Conservation (phyloP, 1,140 invertebrate species). For the Hyles euphorbiae region DNA sequence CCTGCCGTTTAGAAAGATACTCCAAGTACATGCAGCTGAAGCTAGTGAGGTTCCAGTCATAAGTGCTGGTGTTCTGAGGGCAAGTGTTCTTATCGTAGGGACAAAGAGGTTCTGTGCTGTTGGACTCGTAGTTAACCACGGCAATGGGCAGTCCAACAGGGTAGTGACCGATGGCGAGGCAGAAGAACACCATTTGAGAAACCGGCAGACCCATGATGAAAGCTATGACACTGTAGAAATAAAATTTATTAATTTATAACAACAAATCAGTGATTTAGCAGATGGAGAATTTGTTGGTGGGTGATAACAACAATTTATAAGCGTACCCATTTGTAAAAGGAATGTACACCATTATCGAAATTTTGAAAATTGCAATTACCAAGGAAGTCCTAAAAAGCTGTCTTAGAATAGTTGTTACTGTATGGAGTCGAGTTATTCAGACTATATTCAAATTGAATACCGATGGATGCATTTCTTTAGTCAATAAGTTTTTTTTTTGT, state of each 20-base stretch:
- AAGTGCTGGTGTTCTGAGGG: conserved; percentile 50
- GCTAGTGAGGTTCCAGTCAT: conserved; percentile 76
- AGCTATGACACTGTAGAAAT: conserved; percentile 82
- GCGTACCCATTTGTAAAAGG: too few species aligned
- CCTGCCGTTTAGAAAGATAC: conserved; percentile 78
- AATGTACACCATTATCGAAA: too few species aligned
- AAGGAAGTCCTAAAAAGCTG: too few species aligned
- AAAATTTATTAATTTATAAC: conserved; percentile 5
- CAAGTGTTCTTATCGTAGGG: conserved; percentile 76
- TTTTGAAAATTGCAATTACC: too few species aligned
- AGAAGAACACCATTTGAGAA: conserved; percentile 95
- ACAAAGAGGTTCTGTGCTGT: conserved; percentile 72
- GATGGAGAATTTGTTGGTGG: too few species aligned
- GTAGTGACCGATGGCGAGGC: conserved; percentile 94
- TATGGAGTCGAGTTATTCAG: too few species aligned
- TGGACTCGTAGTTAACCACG: conserved; percentile 89
- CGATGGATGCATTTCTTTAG: too few species aligned
- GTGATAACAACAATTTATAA: too few species aligned
- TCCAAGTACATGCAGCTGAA: conserved; percentile 88
- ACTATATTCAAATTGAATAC: too few species aligned
- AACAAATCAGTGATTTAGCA: background rate
- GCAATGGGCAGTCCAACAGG: conserved; percentile 89
- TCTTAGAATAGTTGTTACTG: too few species aligned
- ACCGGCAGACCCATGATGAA: conserved; percentile 95
- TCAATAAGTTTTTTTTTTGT: too few species aligned